Evolutionary conservation across 1,140 invertebrate genomes (phyloP).

Genomic region (Leptinotarsa lineolata): DNA sequence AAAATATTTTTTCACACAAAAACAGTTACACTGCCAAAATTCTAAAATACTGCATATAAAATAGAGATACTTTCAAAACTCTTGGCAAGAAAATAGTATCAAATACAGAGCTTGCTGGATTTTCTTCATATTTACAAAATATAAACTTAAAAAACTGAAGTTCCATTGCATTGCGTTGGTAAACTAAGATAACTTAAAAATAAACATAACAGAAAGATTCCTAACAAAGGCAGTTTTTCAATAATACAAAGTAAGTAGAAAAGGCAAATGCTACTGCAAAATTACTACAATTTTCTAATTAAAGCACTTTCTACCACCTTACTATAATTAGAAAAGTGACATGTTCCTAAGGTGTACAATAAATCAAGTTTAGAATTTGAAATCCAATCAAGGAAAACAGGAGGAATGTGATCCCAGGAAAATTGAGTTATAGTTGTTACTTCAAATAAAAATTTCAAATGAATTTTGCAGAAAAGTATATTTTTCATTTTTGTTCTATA

Average conservation of each 20-base stretch:
- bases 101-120: slow-evolving; percentile 16
- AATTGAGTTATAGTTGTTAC: too few relatives aligned
- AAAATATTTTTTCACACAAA: slow-evolving; percentile 25
- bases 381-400: too few relatives aligned
- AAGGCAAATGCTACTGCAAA: neutral
- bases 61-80: slow-evolving; percentile 9
- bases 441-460: too few relatives aligned
- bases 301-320: slow-evolving; percentile 13
- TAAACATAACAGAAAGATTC: neutral
- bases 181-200: slow-evolving; percentile 14
- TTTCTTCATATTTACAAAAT: slow-evolving; percentile 9
- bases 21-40: slow-evolving; percentile 23
- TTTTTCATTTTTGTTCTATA: too few relatives aligned
- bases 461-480: too few relatives aligned
- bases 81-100: slow-evolving; percentile 22
- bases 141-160: neutral
- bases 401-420: too few relatives aligned
- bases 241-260: slow-evolving; percentile 21
- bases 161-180: slow-evolving; percentile 7
- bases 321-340: neutral
- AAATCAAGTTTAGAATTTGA: too few relatives aligned
- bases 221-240: neutral
- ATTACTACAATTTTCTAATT: slow-evolving; percentile 8
- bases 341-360: too few relatives aligned
- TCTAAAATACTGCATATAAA: slow-evolving; percentile 17